Evolutionary conservation across 1,140 invertebrate genomes (phyloP).

Genomic region (Tetraneura akinire): DNA sequence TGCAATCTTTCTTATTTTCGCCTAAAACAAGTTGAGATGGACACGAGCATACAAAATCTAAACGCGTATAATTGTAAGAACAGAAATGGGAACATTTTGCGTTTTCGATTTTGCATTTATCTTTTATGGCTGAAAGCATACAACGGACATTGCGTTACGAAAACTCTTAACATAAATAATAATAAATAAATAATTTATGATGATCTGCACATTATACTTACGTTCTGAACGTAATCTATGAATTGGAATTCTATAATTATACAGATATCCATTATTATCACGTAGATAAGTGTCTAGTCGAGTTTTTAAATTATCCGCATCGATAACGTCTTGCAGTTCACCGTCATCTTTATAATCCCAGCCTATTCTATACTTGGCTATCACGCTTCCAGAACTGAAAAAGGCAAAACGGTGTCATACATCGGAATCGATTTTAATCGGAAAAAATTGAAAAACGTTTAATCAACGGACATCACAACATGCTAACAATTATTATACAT

Average conservation of each 20-base stretch:
- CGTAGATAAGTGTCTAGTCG: constrained; percentile 61
- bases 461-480: too few species aligned
- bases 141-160: too few species aligned
- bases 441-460: too few species aligned
- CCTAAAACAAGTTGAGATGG: constrained; percentile 62
- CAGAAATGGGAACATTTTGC: constrained; percentile 77
- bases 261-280: constrained; percentile 62
- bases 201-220: constrained; percentile 56
- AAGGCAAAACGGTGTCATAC: too few species aligned
- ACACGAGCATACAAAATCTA: constrained; percentile 73
- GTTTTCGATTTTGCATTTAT: constrained; percentile 75
- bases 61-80: constrained; percentile 67
- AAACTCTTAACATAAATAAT: too few species aligned
- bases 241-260: constrained; percentile 62
- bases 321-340: constrained; percentile 62
- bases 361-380: constrained; percentile 67
- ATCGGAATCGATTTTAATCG: too few species aligned
- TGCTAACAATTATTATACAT: too few species aligned
- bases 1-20: constrained; percentile 60
- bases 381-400: constrained; percentile 65
- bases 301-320: constrained; percentile 60
- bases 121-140: constrained; percentile 64
- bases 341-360: constrained; percentile 64
- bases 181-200: too few species aligned
- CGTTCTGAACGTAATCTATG: constrained; percentile 60